Evolutionary conservation across 1,140 invertebrate genomes (phyloP), one percentile per base, ranked within the genome.

Genomic region (Drosophila nigrodunni): DNA sequence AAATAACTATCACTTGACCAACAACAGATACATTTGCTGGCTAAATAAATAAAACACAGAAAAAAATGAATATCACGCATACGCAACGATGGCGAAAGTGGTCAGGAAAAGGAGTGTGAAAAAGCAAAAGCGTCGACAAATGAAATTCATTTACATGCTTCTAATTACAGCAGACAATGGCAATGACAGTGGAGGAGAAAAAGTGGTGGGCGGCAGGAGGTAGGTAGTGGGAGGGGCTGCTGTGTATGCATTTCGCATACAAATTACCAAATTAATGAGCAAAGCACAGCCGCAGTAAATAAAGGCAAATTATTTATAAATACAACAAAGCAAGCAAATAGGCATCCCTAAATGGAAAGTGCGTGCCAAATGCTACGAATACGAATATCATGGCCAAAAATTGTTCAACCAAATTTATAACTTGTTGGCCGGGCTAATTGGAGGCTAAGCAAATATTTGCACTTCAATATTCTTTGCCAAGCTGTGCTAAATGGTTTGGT

Each of bases 201-300:
- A 7, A 25, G 39, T 7, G 57, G n/a, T 5, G 13, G n/a, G 41
- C n/a, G 9, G 1, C 25, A 9, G 18, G 18, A 21, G 18, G 18
- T 21, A 2, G 18, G 18, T 2, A 21, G 21, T 43, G 8, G 39
- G 11, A 6, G 37, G 18, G 39, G 52, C 62, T 82, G 62, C 66
- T 77, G 60, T 68, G 85, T 89, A 69, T 89, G 85, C 72, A 89
- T 85, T 89, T 89, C 89, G 85, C 85, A 89, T 89, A 85, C 78
- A 89, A 90, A 89, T 89, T 89, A 81, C 80, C 72, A 89, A 89
- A 89, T 89, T 85, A 89, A 89, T 85, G 80, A 89, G 81, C 74
- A 73, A 64, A 66, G 52, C 67, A 65, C 44, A 59, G 34, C 68
- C 62, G 60, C 68, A 71, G 68, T 68, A 71, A 57, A 71, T 71